Conservation (phyloP, 2,888 invertebrate genomes). For the Drosophila pseudotakahashii region DNA sequence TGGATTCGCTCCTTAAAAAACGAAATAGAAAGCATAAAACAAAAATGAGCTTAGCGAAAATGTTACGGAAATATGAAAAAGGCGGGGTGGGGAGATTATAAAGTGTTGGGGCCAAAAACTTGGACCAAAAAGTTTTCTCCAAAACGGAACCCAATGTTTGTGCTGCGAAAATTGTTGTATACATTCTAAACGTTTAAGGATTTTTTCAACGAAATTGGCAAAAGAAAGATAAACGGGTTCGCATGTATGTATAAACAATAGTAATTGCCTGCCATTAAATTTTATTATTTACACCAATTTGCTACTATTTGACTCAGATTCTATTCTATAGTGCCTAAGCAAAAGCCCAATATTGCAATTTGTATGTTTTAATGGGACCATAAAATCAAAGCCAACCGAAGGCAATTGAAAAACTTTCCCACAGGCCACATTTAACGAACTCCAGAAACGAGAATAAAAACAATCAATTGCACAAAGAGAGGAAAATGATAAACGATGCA, state of each 20-base stretch:
- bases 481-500: constrained; percentile 35
- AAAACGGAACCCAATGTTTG: constrained; percentile 18
- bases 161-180: neutral
- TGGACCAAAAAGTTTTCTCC: constrained; percentile 19
- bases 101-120: constrained; percentile 20
- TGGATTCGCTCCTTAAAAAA: constrained; percentile 44
- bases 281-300: neutral
- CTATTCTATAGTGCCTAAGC: neutral
- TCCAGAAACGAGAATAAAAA: constrained; percentile 33
- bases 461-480: constrained; percentile 14
- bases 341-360: neutral
- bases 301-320: neutral
- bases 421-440: constrained; percentile 38
- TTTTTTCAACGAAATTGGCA: too few species aligned
- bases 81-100: constrained; percentile 15
- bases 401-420: constrained; percentile 51
- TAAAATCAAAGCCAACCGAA: constrained; percentile 37
- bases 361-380: constrained; percentile 35
- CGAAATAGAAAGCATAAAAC: constrained; percentile 36
- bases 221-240: too few species aligned
- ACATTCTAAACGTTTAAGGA: too few species aligned
- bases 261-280: neutral
- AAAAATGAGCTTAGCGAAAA: constrained; percentile 42
- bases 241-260: too few species aligned
- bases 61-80: constrained; percentile 41